phyloP scores from a whole-genome alignment of 2,797 vertebrate genomes.

The Alauda arvensis region DNA sequence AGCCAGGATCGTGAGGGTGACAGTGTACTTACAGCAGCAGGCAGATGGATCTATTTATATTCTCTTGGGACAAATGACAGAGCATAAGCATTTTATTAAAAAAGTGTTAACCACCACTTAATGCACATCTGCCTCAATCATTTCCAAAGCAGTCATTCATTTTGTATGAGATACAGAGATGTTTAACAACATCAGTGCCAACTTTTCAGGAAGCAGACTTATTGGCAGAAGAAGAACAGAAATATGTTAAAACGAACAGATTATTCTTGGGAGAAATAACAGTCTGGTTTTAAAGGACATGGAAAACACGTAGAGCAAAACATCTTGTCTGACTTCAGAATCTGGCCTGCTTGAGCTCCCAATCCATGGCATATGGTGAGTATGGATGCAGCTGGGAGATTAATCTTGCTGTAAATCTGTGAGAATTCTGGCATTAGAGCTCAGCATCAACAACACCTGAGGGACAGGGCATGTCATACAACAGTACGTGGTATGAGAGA shows the following conservation, averaged over 20 bases:
- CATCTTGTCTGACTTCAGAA: conserved; percentile 7
- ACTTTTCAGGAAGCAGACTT: conserved; percentile 32
- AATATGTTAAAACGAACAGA: conserved; percentile 10
- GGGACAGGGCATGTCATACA: neutral
- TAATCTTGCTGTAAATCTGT: neutral
- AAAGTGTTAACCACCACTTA: conserved; percentile 2
- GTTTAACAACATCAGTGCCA: conserved; percentile 24
- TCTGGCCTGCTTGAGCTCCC: neutral
- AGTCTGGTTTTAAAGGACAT: neutral
- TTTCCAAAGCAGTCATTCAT: conserved; percentile 3
- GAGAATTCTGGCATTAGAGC: neutral
- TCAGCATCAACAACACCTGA: neutral
- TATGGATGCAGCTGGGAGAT: neutral
- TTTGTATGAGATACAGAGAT: neutral
- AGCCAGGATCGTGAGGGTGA: neutral
- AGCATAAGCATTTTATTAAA: conserved; percentile 31
- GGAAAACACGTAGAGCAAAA: conserved; percentile 8
- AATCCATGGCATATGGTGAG: neutral
- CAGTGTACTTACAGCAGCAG: neutral
- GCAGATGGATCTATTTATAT: conserved; percentile 35
- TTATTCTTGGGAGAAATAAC: conserved; percentile 24
- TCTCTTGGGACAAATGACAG: neutral
- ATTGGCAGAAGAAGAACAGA: conserved; percentile 22
- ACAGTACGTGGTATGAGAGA: neutral
- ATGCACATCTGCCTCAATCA: conserved; percentile 31